These are phyloP conservation scores for Chelonus insularis DNA, from an alignment of 1,140 invertebrate species.

Conservation along the genomic window DNA sequence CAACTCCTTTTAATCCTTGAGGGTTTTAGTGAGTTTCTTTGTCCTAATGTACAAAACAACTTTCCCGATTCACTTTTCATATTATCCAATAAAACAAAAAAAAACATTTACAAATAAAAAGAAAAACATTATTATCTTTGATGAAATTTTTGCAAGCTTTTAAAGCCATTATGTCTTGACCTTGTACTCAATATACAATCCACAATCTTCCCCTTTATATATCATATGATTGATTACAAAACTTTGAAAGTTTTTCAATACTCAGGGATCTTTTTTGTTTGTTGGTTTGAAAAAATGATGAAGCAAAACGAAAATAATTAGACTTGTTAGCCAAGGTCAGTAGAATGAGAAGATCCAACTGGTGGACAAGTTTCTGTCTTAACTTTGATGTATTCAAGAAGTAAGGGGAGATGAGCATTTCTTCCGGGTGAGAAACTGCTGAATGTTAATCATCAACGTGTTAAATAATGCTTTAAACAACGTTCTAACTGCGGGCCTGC, in stretches of 20 bases:
- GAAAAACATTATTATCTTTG: too few relatives aligned
- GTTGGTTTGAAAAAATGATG: not conserved
- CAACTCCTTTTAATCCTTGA: too few relatives aligned
- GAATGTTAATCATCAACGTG: constrained; percentile 1
- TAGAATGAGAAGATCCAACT: not conserved
- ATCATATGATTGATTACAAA: not conserved
- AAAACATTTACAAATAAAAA: too few relatives aligned
- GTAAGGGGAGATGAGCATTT: not conserved
- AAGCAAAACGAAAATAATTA: not conserved
- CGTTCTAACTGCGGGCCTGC: constrained; percentile 2
- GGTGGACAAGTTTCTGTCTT: not conserved
- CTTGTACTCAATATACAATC: not conserved
- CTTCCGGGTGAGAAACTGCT: constrained; percentile 7
- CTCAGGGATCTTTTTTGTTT: not conserved
- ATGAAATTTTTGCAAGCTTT: not conserved
- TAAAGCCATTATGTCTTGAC: not conserved
- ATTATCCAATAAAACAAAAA: too few relatives aligned
- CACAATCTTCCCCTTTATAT: not conserved
- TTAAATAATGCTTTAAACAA: constrained; percentile 4
- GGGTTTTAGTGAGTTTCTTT: too few relatives aligned
- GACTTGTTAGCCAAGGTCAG: not conserved
- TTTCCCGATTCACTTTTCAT: too few relatives aligned
- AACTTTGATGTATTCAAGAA: not conserved
- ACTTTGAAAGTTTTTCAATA: not conserved
- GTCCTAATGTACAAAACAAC: too few relatives aligned